Base-by-base conservation (phyloP, 37 sponge, comb jelly and placozoan species). In the Chondrosia reniformis region DNA sequence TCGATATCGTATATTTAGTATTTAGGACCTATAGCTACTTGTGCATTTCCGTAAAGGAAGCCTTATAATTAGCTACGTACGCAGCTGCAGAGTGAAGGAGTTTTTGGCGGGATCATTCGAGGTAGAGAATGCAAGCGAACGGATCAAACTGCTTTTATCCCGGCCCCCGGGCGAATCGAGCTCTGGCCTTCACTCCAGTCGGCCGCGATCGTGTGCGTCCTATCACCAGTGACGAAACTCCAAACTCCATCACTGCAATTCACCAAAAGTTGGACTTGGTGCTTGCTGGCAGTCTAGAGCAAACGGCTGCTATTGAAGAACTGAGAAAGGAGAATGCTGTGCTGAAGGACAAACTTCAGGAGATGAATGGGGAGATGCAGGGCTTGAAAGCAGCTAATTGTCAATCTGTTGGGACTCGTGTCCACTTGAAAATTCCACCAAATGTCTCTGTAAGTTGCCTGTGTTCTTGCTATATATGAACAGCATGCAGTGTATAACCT, bases 221-320 rank as follows among this genome's bases (percentile, higher is more conserved):
- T 49, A 49, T 49, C 54, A 49, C 54, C 54, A 49, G 54, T 49
- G 54, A 49, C 54, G 54, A 49, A 49, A 49, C 54, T 49, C 54
- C n/a, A n/a, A n/a, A n/a, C n/a, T 59, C 61, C 28, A 25, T 59
- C 17, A 30, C 28, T 25, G 22, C 30, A 30, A 59, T 59, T 59
- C 61, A 59, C n/a, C 61, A 59, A 13, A 66, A 66, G 67, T 31
- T 66, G 38, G 67, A 66, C 38, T 30, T 66, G 67, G 67, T 66
- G 22, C 38, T 66, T 7, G 67, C 67, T 32, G 30, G 31, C 38
- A 66, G 67, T 36, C 31, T 30, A 30, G 67, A 66, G 7, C 67
- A 66, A 31, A 66, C 30, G 67, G 30, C 67, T 30, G 67, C 67
- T 30, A 66, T 66, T 7, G 67, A 66, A 31, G 67, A 66, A 31